Base-by-base conservation (phyloP, 2,888 invertebrate species). In the Periphyllus acericola region DNA sequence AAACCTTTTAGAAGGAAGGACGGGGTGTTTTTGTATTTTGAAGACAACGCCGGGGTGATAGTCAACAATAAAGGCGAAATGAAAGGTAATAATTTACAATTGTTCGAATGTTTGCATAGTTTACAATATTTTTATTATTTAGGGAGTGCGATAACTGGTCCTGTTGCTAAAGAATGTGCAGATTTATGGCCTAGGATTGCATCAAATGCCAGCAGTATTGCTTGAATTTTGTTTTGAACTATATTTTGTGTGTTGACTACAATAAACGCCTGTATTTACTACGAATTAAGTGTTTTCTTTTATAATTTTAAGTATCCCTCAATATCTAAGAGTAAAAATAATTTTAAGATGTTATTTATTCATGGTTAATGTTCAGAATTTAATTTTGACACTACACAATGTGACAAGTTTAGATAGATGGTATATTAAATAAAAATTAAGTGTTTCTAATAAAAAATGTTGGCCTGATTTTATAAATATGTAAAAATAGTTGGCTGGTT, bases 161-260 rank as follows among this genome's bases (percentile, higher is more conserved):
- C 99, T 86, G 99, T 99, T 55, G 99, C 99, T 52, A 99, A 99
- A 93, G 99, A 99, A 93, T 99, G 99, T 93, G 99, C 99, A 87
- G 99, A 99, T 93, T 94, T 99, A 90, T 99, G 99, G 99, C 99
- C 99, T 90, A 97, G 99, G 94, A 99, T 99, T 92, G 99, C 99
- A 89, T 99, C 99, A 86, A 99, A 99, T 92, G 99, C 99, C 89
- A 97, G 98, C 93, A 98, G 98, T 91, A 99, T 99, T 93, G 98
- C 99, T 92, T 99, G 94, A 94, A 29, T 72, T 72, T 87, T 75
- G 74, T 87, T 87, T 55, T 66, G 46, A 80, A 74, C 74, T 60
- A 87, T 66, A 17, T 32, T 11, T 32, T 85, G 34, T 87, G 55
- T 81, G 60, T 86, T 68, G 46, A 78, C 34, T 79, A 52, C 79